Evolutionary conservation across 2,888 invertebrate genomes (phyloP).

Genomic region (Mythimna vitellina): DNA sequence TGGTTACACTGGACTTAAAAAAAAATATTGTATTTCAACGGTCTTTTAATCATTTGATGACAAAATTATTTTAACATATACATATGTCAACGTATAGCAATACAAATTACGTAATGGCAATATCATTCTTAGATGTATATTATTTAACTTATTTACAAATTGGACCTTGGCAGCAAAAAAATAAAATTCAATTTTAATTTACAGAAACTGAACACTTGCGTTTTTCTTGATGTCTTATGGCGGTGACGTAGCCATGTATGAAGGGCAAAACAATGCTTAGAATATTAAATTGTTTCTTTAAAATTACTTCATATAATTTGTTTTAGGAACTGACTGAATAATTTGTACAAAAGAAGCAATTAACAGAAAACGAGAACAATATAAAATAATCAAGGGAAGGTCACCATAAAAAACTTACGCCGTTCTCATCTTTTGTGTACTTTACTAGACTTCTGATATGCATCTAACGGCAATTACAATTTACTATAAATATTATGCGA

Average conservation of each 20-base stretch:
- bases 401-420: slow-evolving; percentile 26
- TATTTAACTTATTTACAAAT: slow-evolving; percentile 48
- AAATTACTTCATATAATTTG: slow-evolving; percentile 12
- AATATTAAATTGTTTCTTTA: slow-evolving; percentile 39
- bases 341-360: slow-evolving; percentile 36
- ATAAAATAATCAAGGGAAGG: slow-evolving; percentile 37
- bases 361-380: slow-evolving; percentile 22
- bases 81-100: slow-evolving; percentile 63
- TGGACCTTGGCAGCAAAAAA: slow-evolving; percentile 43
- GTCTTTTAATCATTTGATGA: slow-evolving; percentile 61
- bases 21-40: slow-evolving; percentile 59
- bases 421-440: not conserved
- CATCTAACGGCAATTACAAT: not conserved
- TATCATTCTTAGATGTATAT: slow-evolving; percentile 47
- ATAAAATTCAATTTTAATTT: slow-evolving; percentile 34
- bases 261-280: slow-evolving; percentile 48
- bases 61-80: slow-evolving; percentile 70
- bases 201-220: slow-evolving; percentile 46
- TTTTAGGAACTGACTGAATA: slow-evolving; percentile 38
- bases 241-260: slow-evolving; percentile 36
- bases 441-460: slow-evolving; percentile 12
- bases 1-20: slow-evolving; percentile 52
- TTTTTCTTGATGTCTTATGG: slow-evolving; percentile 38
- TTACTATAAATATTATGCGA: slow-evolving; percentile 5
- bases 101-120: slow-evolving; percentile 67